phyloP scores from a whole-genome alignment of 2,888 invertebrate genomes.

The Aproaerema taeniolella region DNA sequence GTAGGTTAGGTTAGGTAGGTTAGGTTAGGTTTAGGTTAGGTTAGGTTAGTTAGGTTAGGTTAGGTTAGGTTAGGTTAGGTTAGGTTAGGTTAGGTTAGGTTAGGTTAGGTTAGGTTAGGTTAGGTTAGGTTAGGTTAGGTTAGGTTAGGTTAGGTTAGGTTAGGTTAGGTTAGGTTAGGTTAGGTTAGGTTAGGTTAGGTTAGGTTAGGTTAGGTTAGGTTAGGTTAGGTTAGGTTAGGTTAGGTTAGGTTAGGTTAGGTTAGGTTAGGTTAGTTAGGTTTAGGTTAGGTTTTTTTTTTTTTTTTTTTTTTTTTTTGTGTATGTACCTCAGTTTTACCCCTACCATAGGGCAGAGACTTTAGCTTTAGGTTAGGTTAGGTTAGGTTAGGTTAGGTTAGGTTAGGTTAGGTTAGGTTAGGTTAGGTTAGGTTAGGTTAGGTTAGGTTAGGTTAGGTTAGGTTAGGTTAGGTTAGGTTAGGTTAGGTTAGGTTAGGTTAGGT shows the following conservation, averaged over 20 bases:
- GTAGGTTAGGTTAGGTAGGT: constrained; percentile 20
- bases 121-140: constrained; percentile 18
- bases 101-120: constrained; percentile 19
- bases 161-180: constrained; percentile 17
- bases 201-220: constrained; percentile 18
- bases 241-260: constrained; percentile 11
- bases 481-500: constrained; percentile 19
- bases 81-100: constrained; percentile 26
- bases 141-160: constrained; percentile 18
- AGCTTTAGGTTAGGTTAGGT: constrained; percentile 12
- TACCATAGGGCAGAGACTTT: constrained; percentile 10
- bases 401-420: constrained; percentile 21
- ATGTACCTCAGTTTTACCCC: no score
- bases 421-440: constrained; percentile 20
- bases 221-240: constrained; percentile 17
- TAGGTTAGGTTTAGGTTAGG: constrained; percentile 20
- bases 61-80: constrained; percentile 21
- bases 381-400: constrained; percentile 14
- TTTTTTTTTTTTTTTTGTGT: neutral
- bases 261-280: constrained; percentile 12
- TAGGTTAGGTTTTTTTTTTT: constrained; percentile 13
- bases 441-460: constrained; percentile 19
- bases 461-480: constrained; percentile 18
- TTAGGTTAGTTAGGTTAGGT: constrained; percentile 22
- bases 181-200: constrained; percentile 19